These are phyloP conservation scores for Peromyscus californicus DNA, from an alignment of 2,113 vertebrate genomes.

Conservation along the genomic window DNA sequence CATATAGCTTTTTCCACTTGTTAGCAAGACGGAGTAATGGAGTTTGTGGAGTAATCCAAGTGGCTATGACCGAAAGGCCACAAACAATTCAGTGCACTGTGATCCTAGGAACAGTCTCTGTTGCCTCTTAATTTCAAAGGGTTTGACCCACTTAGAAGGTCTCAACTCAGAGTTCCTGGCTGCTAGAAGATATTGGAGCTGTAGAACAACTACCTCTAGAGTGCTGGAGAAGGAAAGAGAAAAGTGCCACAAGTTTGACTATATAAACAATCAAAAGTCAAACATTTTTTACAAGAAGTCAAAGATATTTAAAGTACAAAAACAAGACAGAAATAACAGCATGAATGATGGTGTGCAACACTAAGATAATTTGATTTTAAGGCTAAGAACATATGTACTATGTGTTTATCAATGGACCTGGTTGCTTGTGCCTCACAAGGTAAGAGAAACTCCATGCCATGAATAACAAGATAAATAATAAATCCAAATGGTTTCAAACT, in stretches of 20 bases:
- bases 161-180: background rate
- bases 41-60: background rate
- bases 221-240: background rate
- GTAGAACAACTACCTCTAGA: background rate
- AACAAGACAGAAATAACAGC: background rate
- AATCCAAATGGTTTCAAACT: background rate
- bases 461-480: background rate
- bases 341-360: background rate
- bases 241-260: background rate
- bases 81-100: background rate
- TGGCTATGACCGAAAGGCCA: background rate
- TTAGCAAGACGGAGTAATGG: background rate
- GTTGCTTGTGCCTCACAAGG: background rate
- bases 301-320: background rate
- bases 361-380: background rate
- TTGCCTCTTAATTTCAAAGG: slow-evolving; percentile 2
- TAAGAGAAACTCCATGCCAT: background rate
- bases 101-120: background rate
- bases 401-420: background rate
- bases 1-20: background rate
- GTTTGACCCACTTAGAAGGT: background rate
- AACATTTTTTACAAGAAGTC: background rate
- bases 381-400: background rate
- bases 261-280: background rate
- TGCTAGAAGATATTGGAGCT: background rate